Conservation (phyloP, 2,888 invertebrate genomes). For the Coenonympha glycerion region DNA sequence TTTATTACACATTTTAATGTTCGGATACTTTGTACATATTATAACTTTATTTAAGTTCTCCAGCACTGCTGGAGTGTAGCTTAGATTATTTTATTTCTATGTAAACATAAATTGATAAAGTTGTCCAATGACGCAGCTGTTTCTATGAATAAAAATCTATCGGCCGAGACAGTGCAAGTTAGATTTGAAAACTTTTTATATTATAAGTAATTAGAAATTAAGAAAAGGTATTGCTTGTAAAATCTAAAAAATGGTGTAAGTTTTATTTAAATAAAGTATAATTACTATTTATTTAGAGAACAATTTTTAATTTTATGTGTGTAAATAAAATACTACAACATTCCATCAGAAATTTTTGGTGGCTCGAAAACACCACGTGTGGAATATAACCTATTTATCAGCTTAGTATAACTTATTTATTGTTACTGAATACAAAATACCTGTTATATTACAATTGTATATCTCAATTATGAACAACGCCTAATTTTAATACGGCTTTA, state of each 20-base stretch:
- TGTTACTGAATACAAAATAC: too few relatives aligned
- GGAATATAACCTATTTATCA: too few relatives aligned
- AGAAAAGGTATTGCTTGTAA: background rate
- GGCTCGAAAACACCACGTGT: background rate
- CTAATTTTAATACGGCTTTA: too few relatives aligned
- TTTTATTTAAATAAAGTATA: conserved; percentile 16
- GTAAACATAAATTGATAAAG: conserved; percentile 16
- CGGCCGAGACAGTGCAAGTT: conserved; percentile 43
- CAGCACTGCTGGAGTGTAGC: conserved; percentile 38
- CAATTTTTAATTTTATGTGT: conserved; percentile 2
- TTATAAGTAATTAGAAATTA: conserved; percentile 1
- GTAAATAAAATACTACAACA: conserved; percentile 19
- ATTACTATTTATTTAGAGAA: background rate
- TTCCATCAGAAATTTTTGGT: too few relatives aligned
- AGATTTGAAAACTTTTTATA: conserved; percentile 10
- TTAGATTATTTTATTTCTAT: conserved; percentile 14
- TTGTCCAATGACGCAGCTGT: conserved; percentile 37
- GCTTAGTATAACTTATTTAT: too few relatives aligned
- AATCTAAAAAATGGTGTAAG: conserved; percentile 13
- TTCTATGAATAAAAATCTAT: conserved; percentile 23
- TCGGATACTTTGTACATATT: conserved; percentile 27
- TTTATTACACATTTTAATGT: conserved; percentile 17
- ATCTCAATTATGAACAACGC: too few relatives aligned
- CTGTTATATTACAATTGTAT: too few relatives aligned
- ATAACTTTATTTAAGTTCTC: conserved; percentile 31